A percentile compares a stretch with the other conserved stretches of the same genome.
phyloP scores from a whole-genome alignment of 2,113 vertebrate genomes.

The Octodon degus region DNA sequence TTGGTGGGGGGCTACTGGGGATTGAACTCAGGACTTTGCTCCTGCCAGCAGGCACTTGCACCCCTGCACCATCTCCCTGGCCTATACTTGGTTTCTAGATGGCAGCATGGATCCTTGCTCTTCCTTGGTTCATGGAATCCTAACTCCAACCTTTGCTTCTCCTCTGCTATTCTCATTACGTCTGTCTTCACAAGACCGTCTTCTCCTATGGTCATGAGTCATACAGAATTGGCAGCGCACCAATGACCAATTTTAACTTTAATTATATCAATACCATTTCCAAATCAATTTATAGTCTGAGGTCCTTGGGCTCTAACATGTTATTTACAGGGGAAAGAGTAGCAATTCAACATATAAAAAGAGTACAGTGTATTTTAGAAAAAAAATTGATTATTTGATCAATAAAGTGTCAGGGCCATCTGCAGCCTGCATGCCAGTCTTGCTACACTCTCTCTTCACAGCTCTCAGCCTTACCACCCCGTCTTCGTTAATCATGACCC shows the following conservation, averaged over 20 bases:
- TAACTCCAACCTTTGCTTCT: background rate
- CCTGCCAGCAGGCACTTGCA: too few relatives aligned
- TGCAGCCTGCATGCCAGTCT: background rate
- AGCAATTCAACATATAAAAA: background rate
- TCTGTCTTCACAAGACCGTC: background rate
- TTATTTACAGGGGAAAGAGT: background rate
- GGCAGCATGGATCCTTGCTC: background rate
- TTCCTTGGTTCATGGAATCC: background rate
- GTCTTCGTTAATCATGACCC: too few relatives aligned
- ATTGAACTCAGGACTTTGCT: too few relatives aligned
- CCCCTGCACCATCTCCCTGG: background rate
- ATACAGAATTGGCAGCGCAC: background rate
- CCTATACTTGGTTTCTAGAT: background rate
- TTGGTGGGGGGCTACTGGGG: too few relatives aligned
- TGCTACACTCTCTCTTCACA: background rate
- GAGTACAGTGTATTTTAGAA: background rate
- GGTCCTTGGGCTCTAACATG: background rate
- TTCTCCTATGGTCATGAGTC: background rate
- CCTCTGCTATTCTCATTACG: background rate
- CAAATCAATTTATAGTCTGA: background rate
- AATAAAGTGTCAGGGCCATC: background rate
- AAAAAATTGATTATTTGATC: background rate
- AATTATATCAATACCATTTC: background rate
- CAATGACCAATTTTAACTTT: background rate
- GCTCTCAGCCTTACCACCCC: background rate